Evolutionary conservation across 2,113 vertebrate genomes (phyloP), one percentile per base, ranked within the genome.

Genomic region (Macquaria ambigua): DNA sequence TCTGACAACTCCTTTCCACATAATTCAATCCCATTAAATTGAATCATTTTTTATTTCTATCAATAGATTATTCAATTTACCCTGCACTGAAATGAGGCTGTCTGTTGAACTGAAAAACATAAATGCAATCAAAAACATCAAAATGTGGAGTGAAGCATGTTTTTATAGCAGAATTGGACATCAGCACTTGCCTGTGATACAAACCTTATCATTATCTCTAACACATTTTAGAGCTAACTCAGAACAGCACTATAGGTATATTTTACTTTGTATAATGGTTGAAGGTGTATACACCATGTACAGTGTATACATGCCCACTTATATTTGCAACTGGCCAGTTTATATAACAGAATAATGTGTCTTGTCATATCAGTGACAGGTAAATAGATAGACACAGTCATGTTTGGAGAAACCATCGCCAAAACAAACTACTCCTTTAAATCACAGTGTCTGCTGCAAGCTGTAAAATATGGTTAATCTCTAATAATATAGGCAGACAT

Each of bases 1-100:
- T 55, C 11, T 56, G 46, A 41, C 53, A 50, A 23, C 39, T 73
- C 3, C 34, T 69, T 53, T 23, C 53, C 21, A 68, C n/a, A 50
- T 0, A 68, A 68, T 69, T 62, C 16, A 74, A 37, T 78, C 43
- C 52, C 11, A 61, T 55, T 62, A 25, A 58, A 62, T 63, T 37
- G 1, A 77, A 43, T 37, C 8, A 50, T 72, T 58, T 77, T 59
- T 43, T 61, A 71, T 72, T 66, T 77, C 56, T 76, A 41, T 31
- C 28, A 72, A 43, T 72, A 20, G 25, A 15, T 43, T 67, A 59
- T 61, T 77, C 14, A 59, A 14, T 81, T 77, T 28, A 37, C 8
- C 20, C 58, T 50, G 25, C 48, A 71, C 31, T 21, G 6, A 34
- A 20, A 20, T 21, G 23, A 70, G 64, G 6, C 37, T 56, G 23